Conservation (phyloP, 1,140 invertebrate genomes). For the Plutomurus gul region DNA sequence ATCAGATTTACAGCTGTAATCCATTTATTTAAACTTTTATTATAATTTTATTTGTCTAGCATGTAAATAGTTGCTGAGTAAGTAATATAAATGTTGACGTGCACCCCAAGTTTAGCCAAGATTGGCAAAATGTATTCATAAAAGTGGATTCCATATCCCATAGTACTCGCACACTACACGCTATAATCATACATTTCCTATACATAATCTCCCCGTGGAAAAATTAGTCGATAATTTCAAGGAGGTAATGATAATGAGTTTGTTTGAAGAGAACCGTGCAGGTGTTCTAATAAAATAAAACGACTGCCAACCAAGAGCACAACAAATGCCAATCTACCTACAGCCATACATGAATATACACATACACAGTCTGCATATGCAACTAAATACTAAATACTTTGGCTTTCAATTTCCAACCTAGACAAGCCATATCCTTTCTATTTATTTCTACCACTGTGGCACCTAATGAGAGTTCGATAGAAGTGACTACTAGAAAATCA, state of each 20-base stretch:
- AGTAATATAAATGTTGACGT: not conserved
- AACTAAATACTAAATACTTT: too few relatives aligned
- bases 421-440: too few relatives aligned
- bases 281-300: slow-evolving; percentile 28
- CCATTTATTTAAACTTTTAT: too few relatives aligned
- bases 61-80: not conserved
- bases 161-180: too few relatives aligned
- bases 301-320: slow-evolving; percentile 3
- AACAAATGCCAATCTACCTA: not conserved
- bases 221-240: not conserved
- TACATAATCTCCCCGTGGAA: not conserved
- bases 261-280: slow-evolving; percentile 23
- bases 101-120: not conserved
- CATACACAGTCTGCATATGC: not conserved
- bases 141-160: not conserved
- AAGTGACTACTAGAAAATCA: too few relatives aligned
- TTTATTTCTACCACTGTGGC: too few relatives aligned
- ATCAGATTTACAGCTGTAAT: too few relatives aligned
- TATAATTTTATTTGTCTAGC: not conserved
- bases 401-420: too few relatives aligned
- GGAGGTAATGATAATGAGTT: slow-evolving; percentile 24
- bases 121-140: not conserved
- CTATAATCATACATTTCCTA: too few relatives aligned
- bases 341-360: not conserved
- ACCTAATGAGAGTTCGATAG: too few relatives aligned